Percentiles rank a stretch among this genome's conserved stretches.
These are phyloP conservation scores for Octopus sinensis DNA, from an alignment of 1,140 invertebrate genomes.

Conservation along the genomic window DNA sequence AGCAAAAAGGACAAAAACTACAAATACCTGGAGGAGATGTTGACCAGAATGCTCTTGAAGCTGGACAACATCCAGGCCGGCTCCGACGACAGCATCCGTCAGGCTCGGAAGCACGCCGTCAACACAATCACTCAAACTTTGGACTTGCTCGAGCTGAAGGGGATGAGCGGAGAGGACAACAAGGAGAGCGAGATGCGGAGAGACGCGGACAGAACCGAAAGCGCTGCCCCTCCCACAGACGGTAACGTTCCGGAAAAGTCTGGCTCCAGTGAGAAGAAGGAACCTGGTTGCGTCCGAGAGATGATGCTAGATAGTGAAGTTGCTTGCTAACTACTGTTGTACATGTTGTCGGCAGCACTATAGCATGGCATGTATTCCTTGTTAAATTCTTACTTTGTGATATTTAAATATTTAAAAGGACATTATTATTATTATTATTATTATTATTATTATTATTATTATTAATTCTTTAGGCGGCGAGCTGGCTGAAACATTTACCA, in stretches of 20 bases:
- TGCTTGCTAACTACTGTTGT: conserved; percentile 24
- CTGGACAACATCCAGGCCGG: conserved; percentile 88
- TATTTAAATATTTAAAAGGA: no score
- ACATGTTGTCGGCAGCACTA: no score
- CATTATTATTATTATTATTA: no score
- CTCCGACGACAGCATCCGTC: conserved; percentile 81
- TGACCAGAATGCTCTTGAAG: conserved; percentile 85
- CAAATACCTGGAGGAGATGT: conserved; percentile 87
- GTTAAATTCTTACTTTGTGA: no score
- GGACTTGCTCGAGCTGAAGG: conserved; percentile 72
- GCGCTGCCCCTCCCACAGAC: background rate
- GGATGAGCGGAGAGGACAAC: conserved; percentile 18
- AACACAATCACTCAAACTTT: conserved; percentile 83
- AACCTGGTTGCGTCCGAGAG: conserved; percentile 31
- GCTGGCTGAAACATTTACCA: no score
- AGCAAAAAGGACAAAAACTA: conserved; percentile 78
- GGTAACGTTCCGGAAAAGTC: background rate
- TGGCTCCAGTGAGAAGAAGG: background rate
- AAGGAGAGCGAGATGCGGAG: conserved; percentile 3
- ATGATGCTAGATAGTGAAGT: conserved; percentile 41
- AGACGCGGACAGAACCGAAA: background rate
- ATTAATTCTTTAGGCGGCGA: no score
- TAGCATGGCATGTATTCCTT: conserved; percentile 1
- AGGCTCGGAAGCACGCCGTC: conserved; percentile 81
- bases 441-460: no score